Conservation (phyloP, 2,113 vertebrate genomes). For the Cynocephalus volans region DNA sequence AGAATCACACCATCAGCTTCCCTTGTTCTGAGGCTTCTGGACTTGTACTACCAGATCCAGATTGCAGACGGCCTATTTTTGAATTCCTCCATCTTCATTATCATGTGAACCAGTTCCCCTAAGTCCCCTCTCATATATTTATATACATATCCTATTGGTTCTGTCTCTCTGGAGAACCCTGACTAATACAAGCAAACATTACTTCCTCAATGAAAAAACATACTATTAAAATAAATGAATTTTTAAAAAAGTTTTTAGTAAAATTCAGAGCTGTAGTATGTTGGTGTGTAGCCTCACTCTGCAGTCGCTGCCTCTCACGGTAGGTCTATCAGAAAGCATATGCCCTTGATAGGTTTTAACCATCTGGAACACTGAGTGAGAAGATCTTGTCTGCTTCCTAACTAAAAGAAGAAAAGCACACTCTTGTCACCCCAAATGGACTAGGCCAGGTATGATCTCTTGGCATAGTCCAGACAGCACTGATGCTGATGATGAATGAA, state of each 20-base stretch:
- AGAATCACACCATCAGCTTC: too few species aligned
- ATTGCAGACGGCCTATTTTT: too few species aligned
- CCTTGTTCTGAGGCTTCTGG: too few species aligned
- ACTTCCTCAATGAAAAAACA: background rate
- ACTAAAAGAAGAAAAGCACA: background rate
- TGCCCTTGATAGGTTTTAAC: background rate
- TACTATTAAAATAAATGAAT: background rate
- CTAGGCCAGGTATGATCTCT: background rate
- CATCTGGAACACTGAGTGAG: background rate
- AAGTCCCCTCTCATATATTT: too few species aligned
- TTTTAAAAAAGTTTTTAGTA: constrained; percentile 11
- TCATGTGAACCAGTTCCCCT: too few species aligned
- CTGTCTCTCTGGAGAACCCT: too few species aligned
- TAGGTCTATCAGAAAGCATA: background rate
- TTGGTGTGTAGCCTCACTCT: background rate
- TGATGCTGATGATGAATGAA: background rate
- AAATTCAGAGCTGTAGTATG: background rate
- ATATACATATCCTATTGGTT: too few species aligned
- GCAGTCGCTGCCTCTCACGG: background rate
- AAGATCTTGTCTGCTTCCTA: background rate
- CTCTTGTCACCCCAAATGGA: background rate
- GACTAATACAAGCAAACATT: background rate
- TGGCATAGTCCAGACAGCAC: background rate
- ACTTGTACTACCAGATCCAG: too few species aligned
- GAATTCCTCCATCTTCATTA: too few species aligned